These are phyloP conservation scores for Troides aeacus DNA, from an alignment of 2,888 invertebrate genomes.

Conservation along the genomic window DNA sequence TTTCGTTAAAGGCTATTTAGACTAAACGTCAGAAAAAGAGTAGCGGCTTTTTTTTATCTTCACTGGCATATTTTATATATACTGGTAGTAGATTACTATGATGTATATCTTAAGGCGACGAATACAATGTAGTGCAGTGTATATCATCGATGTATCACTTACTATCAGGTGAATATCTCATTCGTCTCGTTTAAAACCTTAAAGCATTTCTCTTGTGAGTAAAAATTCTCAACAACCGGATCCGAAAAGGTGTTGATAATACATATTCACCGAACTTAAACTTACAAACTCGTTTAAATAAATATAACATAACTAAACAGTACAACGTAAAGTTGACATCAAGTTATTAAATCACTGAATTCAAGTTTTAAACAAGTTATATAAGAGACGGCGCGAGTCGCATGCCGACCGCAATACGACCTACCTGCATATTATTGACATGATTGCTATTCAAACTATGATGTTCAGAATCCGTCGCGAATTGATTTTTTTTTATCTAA, in stretches of 20 bases:
- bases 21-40: no score
- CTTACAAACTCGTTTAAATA: background rate
- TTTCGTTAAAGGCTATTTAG: no score
- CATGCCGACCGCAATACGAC: conserved; percentile 40
- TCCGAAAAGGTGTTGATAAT: background rate
- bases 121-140: no score
- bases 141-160: no score
- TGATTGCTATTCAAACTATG: conserved; percentile 41
- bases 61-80: no score
- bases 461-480: conserved; percentile 33
- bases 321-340: background rate
- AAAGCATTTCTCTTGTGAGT: no score
- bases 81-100: no score
- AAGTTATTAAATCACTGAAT: background rate
- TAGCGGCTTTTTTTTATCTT: no score
- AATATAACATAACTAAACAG: background rate
- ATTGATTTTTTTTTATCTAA: conserved; percentile 25
- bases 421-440: conserved; percentile 38
- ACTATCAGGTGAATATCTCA: no score
- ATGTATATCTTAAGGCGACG: no score
- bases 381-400: conserved; percentile 40
- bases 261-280: background rate
- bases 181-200: no score
- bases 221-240: background rate
- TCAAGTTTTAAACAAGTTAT: conserved; percentile 29